Percentiles rank a stretch among this genome's conserved stretches.
These are phyloP conservation scores for Zosterops hypoxanthus DNA, from an alignment of 2,113 vertebrate genomes.

Conservation along the genomic window DNA sequence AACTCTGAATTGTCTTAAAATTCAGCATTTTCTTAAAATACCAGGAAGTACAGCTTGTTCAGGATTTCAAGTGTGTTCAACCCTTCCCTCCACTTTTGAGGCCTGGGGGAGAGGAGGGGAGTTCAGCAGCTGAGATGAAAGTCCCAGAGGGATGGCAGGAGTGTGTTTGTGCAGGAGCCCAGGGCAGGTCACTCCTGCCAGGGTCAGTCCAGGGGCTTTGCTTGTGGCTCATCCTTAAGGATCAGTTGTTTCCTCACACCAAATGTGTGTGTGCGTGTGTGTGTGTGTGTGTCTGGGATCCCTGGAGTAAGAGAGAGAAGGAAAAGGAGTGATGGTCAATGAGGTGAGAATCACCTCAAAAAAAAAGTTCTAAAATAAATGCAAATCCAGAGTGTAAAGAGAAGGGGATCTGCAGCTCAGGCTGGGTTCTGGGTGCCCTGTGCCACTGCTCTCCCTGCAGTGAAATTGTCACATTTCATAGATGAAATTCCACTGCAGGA, in stretches of 20 bases:
- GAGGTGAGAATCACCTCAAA: slow-evolving; percentile 47
- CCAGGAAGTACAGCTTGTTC: background rate
- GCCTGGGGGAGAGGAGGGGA: background rate
- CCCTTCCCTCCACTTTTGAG: background rate
- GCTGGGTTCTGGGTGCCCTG: background rate
- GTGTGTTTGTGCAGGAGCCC: background rate
- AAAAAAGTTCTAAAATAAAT: slow-evolving; percentile 61
- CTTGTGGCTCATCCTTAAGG: background rate
- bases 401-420: slow-evolving; percentile 61
- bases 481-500: background rate
- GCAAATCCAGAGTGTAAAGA: slow-evolving; percentile 44
- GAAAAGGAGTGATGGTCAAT: slow-evolving; percentile 6
- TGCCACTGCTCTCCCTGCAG: slow-evolving; percentile 28
- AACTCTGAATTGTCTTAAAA: background rate
- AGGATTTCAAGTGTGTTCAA: background rate
- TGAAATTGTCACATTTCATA: background rate
- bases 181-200: background rate
- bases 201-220: rapidly evolving
- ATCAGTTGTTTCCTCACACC: background rate
- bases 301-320: background rate
- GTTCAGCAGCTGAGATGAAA: background rate
- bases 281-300: too few species aligned
- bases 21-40: background rate
- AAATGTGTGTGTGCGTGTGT: background rate
- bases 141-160: background rate